A percentile compares a stretch with the other conserved stretches of the same genome.
Evolutionary conservation across 2,113 vertebrate species (phyloP).

Genomic region (Vulpes lagopus): DNA sequence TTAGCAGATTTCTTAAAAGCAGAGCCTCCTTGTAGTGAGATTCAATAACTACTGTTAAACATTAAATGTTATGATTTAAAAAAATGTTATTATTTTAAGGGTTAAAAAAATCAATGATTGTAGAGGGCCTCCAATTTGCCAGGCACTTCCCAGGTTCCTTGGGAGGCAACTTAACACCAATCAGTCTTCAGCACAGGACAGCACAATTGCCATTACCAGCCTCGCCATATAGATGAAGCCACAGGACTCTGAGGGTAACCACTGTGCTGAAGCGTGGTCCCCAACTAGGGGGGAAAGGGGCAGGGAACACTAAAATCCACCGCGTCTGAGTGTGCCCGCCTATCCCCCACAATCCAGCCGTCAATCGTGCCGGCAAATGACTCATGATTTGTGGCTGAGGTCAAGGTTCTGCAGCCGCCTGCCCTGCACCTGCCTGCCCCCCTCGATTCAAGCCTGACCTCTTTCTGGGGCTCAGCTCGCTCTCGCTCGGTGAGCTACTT

Average conservation of each 20-base stretch:
- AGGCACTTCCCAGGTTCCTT: conserved; percentile 59
- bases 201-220: conserved; percentile 14
- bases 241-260: neutral
- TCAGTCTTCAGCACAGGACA: neutral
- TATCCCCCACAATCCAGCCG: fast-evolving
- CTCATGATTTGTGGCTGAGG: neutral
- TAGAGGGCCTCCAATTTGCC: conserved; percentile 39
- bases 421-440: neutral
- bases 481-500: neutral
- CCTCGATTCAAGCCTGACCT: neutral
- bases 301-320: neutral
- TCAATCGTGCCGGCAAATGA: neutral
- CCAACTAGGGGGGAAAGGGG: neutral
- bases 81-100: conserved; percentile 53
- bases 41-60: neutral
- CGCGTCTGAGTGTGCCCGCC: neutral
- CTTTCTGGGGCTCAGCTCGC: neutral
- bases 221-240: neutral
- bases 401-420: neutral
- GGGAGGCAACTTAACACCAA: conserved; percentile 27
- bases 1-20: conserved; percentile 60
- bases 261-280: neutral
- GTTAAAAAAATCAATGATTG: neutral
- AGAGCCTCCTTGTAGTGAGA: conserved; percentile 1
- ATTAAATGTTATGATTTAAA: conserved; percentile 57